Conservation (phyloP, 2,797 vertebrate species). For the Pyrocephalus nanus region DNA sequence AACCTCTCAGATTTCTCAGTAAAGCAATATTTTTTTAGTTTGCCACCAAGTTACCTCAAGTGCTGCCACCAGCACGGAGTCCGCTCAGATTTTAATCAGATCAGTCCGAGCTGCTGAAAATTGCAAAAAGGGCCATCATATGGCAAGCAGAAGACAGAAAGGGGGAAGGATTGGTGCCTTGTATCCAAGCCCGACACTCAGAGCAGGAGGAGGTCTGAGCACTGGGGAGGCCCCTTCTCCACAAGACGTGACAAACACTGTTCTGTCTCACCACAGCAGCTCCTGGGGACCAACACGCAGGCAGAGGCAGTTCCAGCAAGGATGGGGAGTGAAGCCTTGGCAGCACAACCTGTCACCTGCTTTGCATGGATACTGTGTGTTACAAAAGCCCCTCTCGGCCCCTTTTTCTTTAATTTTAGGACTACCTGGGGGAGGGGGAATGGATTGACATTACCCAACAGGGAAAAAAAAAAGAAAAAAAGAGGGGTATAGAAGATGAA, state of each 20-base stretch:
- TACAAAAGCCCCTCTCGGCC: background rate
- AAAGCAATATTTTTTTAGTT: background rate
- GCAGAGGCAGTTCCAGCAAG: background rate
- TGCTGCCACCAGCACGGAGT: background rate
- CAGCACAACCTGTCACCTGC: background rate
- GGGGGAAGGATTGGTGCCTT: background rate
- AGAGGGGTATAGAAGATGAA: background rate
- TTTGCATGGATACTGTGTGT: background rate
- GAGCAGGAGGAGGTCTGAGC: background rate
- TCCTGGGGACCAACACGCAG: accelerated
- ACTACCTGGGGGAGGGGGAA: background rate
- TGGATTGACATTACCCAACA: background rate
- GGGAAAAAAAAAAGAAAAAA: too few relatives aligned
- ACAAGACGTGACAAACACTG: background rate
- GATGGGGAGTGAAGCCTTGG: background rate
- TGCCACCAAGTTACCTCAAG: background rate
- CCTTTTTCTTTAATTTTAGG: background rate
- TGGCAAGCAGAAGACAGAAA: background rate
- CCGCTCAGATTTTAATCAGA: background rate
- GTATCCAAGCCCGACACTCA: accelerated
- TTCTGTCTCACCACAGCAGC: background rate
- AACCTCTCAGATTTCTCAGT: background rate
- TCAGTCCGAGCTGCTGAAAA: background rate
- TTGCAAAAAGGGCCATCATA: accelerated
- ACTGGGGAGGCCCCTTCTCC: background rate